phyloP scores from a whole-genome alignment of 2,113 vertebrate species.

The Tauraco erythrolophus region DNA sequence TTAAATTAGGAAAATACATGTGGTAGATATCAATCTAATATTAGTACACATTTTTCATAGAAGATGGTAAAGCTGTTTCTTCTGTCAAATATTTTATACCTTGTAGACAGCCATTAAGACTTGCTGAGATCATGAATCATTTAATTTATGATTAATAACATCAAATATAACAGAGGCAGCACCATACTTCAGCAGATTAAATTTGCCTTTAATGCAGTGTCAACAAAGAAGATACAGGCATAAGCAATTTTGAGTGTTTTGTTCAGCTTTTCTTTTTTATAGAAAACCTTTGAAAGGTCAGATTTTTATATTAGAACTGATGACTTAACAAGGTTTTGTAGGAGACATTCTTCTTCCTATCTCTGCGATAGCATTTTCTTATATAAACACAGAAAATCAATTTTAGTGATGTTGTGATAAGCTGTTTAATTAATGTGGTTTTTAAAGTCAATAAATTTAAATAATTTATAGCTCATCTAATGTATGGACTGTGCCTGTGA shows the following conservation, averaged over 20 bases:
- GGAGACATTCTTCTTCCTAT: conserved; percentile 3
- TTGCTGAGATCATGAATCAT: conserved; percentile 54
- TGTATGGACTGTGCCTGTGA: neutral
- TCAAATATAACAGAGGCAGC: conserved; percentile 22
- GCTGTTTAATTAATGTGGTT: conserved; percentile 52
- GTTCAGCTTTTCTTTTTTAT: neutral
- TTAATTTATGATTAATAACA: conserved; percentile 69
- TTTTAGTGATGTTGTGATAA: conserved; percentile 58
- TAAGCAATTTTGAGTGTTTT: conserved; percentile 45
- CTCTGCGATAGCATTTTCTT: conserved; percentile 19
- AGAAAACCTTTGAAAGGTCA: conserved; percentile 59
- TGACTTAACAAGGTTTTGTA: conserved; percentile 64
- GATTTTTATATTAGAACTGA: conserved; percentile 58
- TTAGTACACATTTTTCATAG: neutral
- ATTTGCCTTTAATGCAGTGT: conserved; percentile 52
- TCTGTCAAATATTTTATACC: conserved; percentile 37
- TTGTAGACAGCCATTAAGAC: conserved; percentile 18
- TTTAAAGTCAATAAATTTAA: conserved; percentile 53
- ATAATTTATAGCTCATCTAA: conserved; percentile 46
- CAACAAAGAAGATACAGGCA: conserved; percentile 35
- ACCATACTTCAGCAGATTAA: conserved; percentile 52
- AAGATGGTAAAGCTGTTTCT: conserved; percentile 39
- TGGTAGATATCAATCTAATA: neutral
- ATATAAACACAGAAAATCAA: conserved; percentile 46
- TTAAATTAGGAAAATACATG: neutral